Base-by-base conservation (phyloP, 2,113 vertebrate genomes). In the Eupsittula cactorum region DNA sequence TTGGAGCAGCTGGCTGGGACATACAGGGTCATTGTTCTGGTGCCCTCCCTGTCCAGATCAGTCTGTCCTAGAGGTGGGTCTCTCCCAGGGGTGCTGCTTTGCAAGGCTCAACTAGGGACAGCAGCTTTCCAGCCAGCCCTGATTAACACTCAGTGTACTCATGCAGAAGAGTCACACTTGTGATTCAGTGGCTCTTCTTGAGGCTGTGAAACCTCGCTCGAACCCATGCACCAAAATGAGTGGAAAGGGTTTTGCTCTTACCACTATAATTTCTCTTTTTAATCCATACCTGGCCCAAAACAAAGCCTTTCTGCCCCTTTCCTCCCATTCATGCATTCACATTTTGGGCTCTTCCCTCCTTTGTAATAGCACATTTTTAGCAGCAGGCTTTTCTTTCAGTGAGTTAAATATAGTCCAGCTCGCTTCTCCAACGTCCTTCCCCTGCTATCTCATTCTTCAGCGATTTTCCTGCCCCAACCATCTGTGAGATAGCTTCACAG, bases 331-430 rank as follows among this genome's bases (percentile, higher is more conserved):
- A 93, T 4, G 6, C 55, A 46, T 75, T 67, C 47, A 8, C 29
- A 24, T 90, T 94, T 73, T 86, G 79, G 16, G 71, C 63, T 94
- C 41, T 92, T 95, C 82, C 93, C 90, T 71, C 14, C 67, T 96
- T 95, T 95, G 90, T 95, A 82, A 70, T 6, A 88, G 52, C 57
- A 47, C 18, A 46, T 76, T 92, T 95, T 92, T 88, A 94, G 71
- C 67, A 76, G 49, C 21, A 73, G 85, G 21, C 79, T 80, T 94
- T 90, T 94, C 75, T 95, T 95, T 50, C 31, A 21, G 16, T 13
- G 59, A 29, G 85, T 77, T 95, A 93, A 94, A 96, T 95, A 90
- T 90, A 97, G 94, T 18, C 68, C 76, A 63, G 53, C 67, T 88
- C 28, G 0, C 85, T 94, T 74, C 92, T 93, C 31, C 53, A 41